Conservation (phyloP, 2,888 invertebrate species). For the Perithous albicinctus region DNA sequence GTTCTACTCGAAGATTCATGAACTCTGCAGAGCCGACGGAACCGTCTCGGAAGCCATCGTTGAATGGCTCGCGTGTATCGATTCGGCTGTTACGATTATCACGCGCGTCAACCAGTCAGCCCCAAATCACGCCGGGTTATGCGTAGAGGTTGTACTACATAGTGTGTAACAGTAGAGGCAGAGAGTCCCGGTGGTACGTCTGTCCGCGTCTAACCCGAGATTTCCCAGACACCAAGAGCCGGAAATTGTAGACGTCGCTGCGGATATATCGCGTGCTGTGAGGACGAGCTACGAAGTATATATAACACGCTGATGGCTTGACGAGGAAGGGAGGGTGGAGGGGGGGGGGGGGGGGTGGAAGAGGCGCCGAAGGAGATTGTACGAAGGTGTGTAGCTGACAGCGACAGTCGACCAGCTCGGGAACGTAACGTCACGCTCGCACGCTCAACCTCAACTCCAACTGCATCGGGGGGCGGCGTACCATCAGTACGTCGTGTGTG, state of each 20-base stretch:
- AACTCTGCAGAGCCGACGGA: constrained; percentile 16
- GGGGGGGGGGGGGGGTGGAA: too few relatives aligned
- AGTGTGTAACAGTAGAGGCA: too few relatives aligned
- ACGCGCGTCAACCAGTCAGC: constrained; percentile 54
- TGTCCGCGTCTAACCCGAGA: constrained; percentile 51
- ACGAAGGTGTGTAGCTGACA: constrained; percentile 57
- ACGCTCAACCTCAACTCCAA: neutral
- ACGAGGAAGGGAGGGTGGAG: too few relatives aligned
- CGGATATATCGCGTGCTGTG: constrained; percentile 58
- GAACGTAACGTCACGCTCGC: constrained; percentile 44
- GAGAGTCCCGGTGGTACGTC: constrained; percentile 43
- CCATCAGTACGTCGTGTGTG: neutral
- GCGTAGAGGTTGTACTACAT: constrained; percentile 35
- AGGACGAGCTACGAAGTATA: neutral
- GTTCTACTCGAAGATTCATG: constrained; percentile 52
- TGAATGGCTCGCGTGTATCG: constrained; percentile 50
- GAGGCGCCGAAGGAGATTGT: constrained; percentile 22
- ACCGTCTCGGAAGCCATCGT: constrained; percentile 26
- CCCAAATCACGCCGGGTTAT: constrained; percentile 39
- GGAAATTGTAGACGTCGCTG: constrained; percentile 66
- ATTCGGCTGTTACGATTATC: constrained; percentile 50
- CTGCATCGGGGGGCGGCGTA: neutral
- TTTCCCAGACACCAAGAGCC: constrained; percentile 48
- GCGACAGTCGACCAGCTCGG: constrained; percentile 30
- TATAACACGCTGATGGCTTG: too few relatives aligned